Conservation (phyloP, 2,797 vertebrate genomes). For the Propithecus deckenii region DNA sequence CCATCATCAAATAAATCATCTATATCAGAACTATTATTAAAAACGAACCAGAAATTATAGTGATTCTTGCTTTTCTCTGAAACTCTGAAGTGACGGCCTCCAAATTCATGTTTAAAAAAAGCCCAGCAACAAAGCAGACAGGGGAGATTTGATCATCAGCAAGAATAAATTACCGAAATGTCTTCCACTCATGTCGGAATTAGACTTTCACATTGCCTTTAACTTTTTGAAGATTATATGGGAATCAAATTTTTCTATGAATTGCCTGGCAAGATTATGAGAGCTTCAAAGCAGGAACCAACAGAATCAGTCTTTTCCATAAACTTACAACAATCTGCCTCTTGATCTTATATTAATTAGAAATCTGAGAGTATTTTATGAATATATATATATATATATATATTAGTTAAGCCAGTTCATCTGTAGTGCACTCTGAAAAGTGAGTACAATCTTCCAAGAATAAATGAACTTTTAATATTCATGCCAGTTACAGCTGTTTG, state of each 20-base stretch:
- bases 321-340: neutral
- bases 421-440: neutral
- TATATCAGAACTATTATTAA: constrained; percentile 38
- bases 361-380: neutral
- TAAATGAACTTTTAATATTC: neutral
- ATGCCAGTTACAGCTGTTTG: neutral
- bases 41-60: constrained; percentile 18
- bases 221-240: neutral
- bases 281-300: neutral
- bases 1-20: constrained; percentile 14
- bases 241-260: neutral
- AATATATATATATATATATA: too few species aligned
- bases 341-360: neutral
- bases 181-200: neutral
- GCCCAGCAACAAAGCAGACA: neutral
- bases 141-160: neutral
- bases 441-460: neutral
- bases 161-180: neutral
- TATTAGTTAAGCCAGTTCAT: neutral
- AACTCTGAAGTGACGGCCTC: neutral
- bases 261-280: neutral
- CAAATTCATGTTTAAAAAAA: neutral
- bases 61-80: neutral
- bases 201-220: neutral
- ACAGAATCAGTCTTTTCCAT: neutral